Percentiles rank a stretch among this genome's conserved stretches.
Conservation (phyloP, 2,888 invertebrate genomes). For the Campaea margaritaria region DNA sequence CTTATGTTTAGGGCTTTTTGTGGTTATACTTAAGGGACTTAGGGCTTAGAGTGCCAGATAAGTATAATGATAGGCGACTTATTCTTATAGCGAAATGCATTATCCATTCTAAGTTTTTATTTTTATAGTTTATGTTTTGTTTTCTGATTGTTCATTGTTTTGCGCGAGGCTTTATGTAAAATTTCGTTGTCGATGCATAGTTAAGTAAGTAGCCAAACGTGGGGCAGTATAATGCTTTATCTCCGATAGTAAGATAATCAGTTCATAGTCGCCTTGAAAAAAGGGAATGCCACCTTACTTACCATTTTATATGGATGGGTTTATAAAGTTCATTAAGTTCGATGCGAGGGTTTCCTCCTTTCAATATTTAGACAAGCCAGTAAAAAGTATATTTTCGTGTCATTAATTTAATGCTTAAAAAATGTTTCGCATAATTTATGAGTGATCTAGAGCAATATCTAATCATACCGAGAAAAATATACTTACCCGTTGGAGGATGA, state of each 20-base stretch:
- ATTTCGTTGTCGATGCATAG: background rate
- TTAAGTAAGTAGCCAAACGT: background rate
- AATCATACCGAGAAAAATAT: conserved; percentile 58
- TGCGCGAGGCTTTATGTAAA: no score
- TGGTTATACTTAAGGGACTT: conserved; percentile 15
- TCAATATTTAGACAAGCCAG: no score
- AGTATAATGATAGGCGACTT: conserved; percentile 14
- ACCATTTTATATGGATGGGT: no score
- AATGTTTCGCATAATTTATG: conserved; percentile 62
- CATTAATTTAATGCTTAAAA: conserved; percentile 33
- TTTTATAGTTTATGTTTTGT: no score
- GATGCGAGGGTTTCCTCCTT: no score
- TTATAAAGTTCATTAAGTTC: no score
- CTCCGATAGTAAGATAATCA: background rate
- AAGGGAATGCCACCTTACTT: background rate
- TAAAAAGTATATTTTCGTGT: background rate
- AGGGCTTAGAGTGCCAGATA: conserved; percentile 20
- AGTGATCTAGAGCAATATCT: conserved; percentile 55
- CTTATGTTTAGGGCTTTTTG: conserved; percentile 12
- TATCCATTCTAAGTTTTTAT: background rate
- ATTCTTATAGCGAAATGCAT: conserved; percentile 8
- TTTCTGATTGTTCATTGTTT: no score
- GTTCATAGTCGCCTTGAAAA: background rate
- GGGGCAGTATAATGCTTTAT: background rate
- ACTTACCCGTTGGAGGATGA: conserved; percentile 48